Conservation (phyloP, 2,797 vertebrate genomes). For the Microctenopoma steveboyesi region DNA sequence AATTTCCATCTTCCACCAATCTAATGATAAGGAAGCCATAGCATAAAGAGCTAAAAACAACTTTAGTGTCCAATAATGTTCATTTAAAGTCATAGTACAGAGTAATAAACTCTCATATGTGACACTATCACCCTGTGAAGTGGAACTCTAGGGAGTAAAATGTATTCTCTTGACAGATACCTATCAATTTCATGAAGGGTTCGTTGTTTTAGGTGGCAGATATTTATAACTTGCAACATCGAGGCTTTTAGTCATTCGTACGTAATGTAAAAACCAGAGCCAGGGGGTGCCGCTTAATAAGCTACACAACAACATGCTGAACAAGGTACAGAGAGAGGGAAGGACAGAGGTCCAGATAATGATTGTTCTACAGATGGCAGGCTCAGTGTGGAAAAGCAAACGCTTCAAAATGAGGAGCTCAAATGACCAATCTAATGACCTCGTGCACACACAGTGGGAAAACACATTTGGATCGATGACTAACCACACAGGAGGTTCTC, state of each 20-base stretch:
- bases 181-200: conserved; percentile 1
- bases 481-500: conserved; percentile 68
- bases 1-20: no score
- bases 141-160: not conserved
- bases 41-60: not conserved
- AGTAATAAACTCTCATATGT: not conserved
- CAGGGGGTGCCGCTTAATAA: conserved; percentile 16
- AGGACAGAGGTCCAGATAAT: conserved; percentile 49
- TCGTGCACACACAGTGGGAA: conserved; percentile 57
- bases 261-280: not conserved
- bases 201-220: not conserved
- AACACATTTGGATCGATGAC: conserved; percentile 68
- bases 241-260: conserved; percentile 17
- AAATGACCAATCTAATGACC: conserved; percentile 80
- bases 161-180: not conserved
- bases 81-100: not conserved
- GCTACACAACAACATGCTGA: conserved; percentile 25
- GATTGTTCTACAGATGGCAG: conserved; percentile 71
- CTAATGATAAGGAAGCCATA: not conserved
- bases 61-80: not conserved
- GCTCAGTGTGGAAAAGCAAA: conserved; percentile 81
- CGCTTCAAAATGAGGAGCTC: conserved; percentile 83
- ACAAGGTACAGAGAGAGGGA: conserved; percentile 20
- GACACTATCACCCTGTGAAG: not conserved
- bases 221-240: not conserved